Evolutionary conservation across 2,888 invertebrate species (phyloP), one percentile per base, ranked within the genome.

Genomic region (Aleiodes testaceus): DNA sequence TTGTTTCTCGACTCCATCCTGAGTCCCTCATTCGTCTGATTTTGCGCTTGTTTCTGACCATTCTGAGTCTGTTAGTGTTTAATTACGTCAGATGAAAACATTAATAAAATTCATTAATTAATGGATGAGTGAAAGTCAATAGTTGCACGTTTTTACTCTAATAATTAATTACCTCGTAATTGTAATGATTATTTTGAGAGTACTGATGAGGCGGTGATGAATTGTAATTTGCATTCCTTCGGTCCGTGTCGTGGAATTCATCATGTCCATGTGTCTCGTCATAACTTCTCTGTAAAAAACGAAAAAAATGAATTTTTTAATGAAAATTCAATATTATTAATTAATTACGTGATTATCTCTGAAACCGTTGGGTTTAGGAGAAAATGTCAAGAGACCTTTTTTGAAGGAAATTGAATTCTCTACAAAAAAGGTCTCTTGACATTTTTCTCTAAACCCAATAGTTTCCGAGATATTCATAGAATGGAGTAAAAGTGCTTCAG

Each of bases 171-270:
- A 87, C 87, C 81, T 87, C 86, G 72, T 86, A 86, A 4, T 78
- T 74, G 69, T 84, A 86, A 61, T 84, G 83, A 82, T 81, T 85
- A 77, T 83, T 85, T 75, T 81, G 81, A 36, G 84, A 76, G 73
- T 85, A 84, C 72, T 83, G 83, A 77, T 82, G 85, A 45, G 83
- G 76, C 20, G 84, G 82, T 74, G 84, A 85, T 44, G 81, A 78
- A 79, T 80, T 83, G 75, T 85, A 86, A 79, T 87, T 87, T 66
- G 87, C 86, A 75, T 87, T 87, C 77, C 82, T 82, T 76, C 85
- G 81, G 70, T 87, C 87, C 64, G 83, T 82, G 30, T 86, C 86
- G 55, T 84, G 84, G 71, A 84, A 85, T 69, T 85, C 85, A 70
- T 85, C 82, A 44, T 80, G 80, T 12, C 72, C 72, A n/a, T 77